These are phyloP conservation scores for Lacerta viridis DNA, from an alignment of 2,797 vertebrate species.

Conservation along the genomic window DNA sequence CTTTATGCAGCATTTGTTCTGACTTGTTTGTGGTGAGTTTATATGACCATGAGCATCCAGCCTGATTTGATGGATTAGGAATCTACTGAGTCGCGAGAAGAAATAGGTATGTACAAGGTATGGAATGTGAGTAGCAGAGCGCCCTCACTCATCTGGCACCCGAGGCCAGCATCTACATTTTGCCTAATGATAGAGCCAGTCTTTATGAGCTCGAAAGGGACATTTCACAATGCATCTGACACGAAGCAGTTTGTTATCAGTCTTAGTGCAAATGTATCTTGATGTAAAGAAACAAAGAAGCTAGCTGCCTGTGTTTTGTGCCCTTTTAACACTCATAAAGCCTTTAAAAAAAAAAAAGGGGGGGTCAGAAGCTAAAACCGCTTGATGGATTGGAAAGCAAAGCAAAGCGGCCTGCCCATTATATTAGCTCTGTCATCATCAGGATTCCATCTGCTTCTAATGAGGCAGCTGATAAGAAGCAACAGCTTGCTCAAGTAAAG, in stretches of 20 bases:
- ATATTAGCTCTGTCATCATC: accelerated
- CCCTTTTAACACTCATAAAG: constrained; percentile 5
- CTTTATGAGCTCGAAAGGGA: neutral
- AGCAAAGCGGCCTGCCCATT: neutral
- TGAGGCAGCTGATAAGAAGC: neutral
- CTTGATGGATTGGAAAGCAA: neutral
- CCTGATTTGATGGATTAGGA: too few species aligned
- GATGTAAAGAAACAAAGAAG: neutral
- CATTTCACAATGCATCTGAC: neutral
- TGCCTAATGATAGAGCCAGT: neutral
- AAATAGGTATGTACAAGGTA: too few species aligned
- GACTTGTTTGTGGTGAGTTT: too few species aligned
- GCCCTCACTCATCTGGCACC: neutral
- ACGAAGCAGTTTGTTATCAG: neutral
- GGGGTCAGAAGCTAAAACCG: neutral
- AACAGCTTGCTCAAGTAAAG: neutral
- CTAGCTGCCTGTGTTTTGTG: neutral
- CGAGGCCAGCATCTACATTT: neutral
- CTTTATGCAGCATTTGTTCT: too few species aligned
- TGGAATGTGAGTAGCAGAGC: neutral
- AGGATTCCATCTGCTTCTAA: constrained; percentile 34
- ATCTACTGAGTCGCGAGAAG: neutral
- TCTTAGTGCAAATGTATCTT: neutral
- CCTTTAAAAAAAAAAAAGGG: neutral
- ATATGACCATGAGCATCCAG: too few species aligned